phyloP scores from a whole-genome alignment of 2,113 vertebrate species.

The Tachycineta bicolor region DNA sequence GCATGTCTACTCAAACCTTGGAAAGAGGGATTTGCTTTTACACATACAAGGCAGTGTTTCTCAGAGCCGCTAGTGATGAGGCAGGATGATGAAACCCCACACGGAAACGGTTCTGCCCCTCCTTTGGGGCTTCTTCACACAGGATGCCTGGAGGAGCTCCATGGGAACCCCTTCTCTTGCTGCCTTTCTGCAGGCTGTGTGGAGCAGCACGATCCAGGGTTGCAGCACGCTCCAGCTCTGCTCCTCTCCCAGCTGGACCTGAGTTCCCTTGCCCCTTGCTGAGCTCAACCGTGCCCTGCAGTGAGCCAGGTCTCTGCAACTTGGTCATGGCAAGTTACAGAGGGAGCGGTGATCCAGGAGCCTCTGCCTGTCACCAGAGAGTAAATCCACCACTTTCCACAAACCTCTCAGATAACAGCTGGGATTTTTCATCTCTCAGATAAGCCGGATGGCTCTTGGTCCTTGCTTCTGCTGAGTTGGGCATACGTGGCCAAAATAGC shows the following conservation, averaged over 20 bases:
- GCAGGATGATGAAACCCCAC: background rate
- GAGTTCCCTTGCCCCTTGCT: background rate
- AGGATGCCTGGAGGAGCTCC: background rate
- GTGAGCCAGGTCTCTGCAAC: rapidly evolving
- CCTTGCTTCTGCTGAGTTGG: background rate
- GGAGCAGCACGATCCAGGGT: background rate
- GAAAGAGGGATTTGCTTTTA: background rate
- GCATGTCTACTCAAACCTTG: background rate
- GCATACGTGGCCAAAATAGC: background rate
- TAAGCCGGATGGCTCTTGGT: background rate
- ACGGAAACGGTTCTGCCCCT: rapidly evolving
- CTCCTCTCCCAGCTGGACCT: background rate
- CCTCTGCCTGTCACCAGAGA: background rate
- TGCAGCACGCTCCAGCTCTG: background rate
- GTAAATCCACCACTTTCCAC: background rate
- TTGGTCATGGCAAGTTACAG: rapidly evolving
- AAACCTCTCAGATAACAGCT: background rate
- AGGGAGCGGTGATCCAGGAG: rapidly evolving
- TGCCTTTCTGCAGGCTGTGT: background rate
- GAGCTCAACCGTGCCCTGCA: rapidly evolving
- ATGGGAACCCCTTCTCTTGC: background rate
- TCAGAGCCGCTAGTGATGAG: background rate
- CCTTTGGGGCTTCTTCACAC: rapidly evolving
- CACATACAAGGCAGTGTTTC: rapidly evolving
- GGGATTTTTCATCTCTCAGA: background rate